A percentile compares a stretch with the other conserved stretches of the same genome.
Conservation (phyloP, 2,888 invertebrate genomes). For the Acanthosepion lycidas region DNA sequence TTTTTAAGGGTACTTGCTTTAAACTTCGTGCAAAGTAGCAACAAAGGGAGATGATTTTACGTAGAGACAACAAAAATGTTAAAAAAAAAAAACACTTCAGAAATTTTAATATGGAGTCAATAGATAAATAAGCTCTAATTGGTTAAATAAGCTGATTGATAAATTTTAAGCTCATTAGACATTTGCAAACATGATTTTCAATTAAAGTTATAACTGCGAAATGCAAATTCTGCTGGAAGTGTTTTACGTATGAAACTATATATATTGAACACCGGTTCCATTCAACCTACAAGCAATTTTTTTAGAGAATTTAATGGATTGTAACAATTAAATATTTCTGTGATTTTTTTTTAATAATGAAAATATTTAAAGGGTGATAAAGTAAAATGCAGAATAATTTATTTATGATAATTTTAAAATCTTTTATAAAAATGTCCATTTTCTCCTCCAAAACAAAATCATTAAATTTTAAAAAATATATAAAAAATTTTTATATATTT, state of each 20-base stretch:
- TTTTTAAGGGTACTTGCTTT: not conserved
- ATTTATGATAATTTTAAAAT: too few species aligned
- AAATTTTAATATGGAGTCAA: not conserved
- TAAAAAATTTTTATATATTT: too few species aligned
- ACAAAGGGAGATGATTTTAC: not conserved
- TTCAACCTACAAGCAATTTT: not conserved
- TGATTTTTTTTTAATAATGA: not conserved
- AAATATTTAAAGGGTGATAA: too few species aligned
- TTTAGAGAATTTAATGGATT: too few species aligned
- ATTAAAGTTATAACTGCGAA: not conserved
- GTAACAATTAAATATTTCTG: not conserved
- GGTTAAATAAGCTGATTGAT: not conserved
- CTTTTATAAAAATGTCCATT: too few species aligned
- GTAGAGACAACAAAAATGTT: not conserved
- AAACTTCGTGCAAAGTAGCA: constrained; percentile 14
- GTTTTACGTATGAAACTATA: not conserved
- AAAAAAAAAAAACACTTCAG: not conserved
- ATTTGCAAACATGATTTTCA: not conserved
- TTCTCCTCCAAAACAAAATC: too few species aligned
- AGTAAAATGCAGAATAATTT: too few species aligned
- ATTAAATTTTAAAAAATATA: too few species aligned
- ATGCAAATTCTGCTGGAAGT: not conserved
- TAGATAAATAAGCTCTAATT: not conserved
- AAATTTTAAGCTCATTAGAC: not conserved
- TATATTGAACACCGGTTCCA: not conserved